These are phyloP conservation scores for Catocala nupta DNA, from an alignment of 2,888 invertebrate genomes.

Conservation along the genomic window DNA sequence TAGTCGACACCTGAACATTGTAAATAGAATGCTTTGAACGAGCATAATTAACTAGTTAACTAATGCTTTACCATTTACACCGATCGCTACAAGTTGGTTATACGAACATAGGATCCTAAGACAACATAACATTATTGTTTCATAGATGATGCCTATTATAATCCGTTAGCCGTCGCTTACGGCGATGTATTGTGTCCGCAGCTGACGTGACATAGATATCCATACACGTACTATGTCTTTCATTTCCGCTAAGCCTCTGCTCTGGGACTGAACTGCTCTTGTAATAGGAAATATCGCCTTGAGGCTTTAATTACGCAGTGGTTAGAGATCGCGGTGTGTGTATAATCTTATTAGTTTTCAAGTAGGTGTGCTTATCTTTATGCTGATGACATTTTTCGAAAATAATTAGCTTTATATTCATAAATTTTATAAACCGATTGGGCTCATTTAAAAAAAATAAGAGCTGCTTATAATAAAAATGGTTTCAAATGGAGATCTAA, in stretches of 20 bases:
- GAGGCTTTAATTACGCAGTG: slow-evolving; percentile 13
- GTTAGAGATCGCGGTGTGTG: slow-evolving; percentile 9
- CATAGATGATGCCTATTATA: slow-evolving; percentile 1
- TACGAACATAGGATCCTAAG: not conserved
- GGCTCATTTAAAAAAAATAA: no score
- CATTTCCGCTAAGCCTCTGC: slow-evolving; percentile 8
- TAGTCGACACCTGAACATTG: no score
- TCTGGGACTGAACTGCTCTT: slow-evolving; percentile 2
- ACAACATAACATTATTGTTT: slow-evolving; percentile 4
- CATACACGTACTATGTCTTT: slow-evolving; percentile 8
- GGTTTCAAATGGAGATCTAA: no score
- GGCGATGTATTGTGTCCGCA: not conserved
- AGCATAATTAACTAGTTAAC: no score
- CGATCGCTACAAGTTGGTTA: not conserved
- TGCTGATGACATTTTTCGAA: no score
- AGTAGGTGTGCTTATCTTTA: not conserved
- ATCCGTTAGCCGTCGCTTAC: slow-evolving; percentile 3
- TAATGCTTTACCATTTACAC: not conserved
- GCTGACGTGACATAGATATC: not conserved
- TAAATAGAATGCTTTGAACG: no score
- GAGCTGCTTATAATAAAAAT: no score
- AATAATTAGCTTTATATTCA: no score
- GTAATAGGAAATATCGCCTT: slow-evolving; percentile 9
- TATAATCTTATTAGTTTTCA: slow-evolving; percentile 37
- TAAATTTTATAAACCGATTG: no score